Evolutionary conservation across 1,140 invertebrate genomes (phyloP), one percentile per base, ranked within the genome.

Genomic region (Bemisia tabaci): DNA sequence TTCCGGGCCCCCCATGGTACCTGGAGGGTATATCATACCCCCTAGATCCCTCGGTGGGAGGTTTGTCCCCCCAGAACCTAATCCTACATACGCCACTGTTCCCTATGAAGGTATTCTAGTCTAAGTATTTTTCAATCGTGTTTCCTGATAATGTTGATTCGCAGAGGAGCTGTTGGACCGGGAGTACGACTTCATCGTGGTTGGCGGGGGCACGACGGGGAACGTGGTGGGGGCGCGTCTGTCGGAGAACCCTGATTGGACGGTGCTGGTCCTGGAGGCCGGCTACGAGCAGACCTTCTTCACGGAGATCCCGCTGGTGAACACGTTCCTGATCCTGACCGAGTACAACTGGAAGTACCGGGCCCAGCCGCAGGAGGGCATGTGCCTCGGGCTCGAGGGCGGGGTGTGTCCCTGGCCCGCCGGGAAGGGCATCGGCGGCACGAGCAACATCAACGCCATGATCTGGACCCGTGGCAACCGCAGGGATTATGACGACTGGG

Each of bases 391-490:
- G 82, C 72, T 83, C 79, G 60, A 68, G 23, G 17, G 27, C 17
- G 22, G 62, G 21, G 26, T 59, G 0, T 67, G 60, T 60, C 22
- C 58, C 2, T 62, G 63, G 26, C 73, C 76, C 5, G 69, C 73
- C 62, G 80, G 78, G 2, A 82, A 81, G 75, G 78, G 79, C 12
- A 76, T 87, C 74, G 90, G 90, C 9, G 86, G 85, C 17, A 79
- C 77, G 22, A 84, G 82, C 26, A 77, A 77, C 11, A 75, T 87
- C 26, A 87, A 87, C 73, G 82, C 77, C 23, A 85, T 86, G 82
- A 78, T 84, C 1, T 86, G 86, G 71, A 77, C 83, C 0, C 74
- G 83, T 65, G 85, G 85, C 0, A 79, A 84, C 73, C 77, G 77
- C 12, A 72, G 70, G 61, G 83, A 86, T 72, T 86, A 82, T 72